Conservation (phyloP, 2,888 invertebrate genomes). For the Rhimphoctona megacephalus region DNA sequence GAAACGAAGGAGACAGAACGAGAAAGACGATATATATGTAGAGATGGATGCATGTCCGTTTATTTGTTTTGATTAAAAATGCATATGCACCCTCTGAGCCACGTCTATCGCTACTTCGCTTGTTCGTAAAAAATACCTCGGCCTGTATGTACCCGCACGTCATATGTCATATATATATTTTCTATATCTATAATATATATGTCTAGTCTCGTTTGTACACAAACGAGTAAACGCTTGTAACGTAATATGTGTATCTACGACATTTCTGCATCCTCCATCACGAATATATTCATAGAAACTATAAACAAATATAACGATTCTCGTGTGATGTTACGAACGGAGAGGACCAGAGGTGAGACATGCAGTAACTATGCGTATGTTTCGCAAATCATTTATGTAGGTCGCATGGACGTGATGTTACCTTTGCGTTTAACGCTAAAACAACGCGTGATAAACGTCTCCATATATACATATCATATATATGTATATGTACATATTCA, state of each 20-base stretch:
- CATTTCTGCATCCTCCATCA: conserved; percentile 20
- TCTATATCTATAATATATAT: conserved; percentile 7
- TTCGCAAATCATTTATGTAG: conserved; percentile 51
- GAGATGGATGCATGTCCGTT: conserved; percentile 57
- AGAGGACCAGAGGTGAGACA: background rate
- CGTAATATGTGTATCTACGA: conserved; percentile 40
- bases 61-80: conserved; percentile 68
- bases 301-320: background rate
- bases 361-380: conserved; percentile 23
- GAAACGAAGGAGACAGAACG: conserved; percentile 31
- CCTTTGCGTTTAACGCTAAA: conserved; percentile 36
- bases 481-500: background rate
- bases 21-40: conserved; percentile 9
- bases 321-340: conserved; percentile 14
- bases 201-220: background rate
- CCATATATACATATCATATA: background rate
- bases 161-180: conserved; percentile 5
- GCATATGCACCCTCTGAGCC: conserved; percentile 50
- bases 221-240: conserved; percentile 38
- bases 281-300: conserved; percentile 25
- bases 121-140: conserved; percentile 36
- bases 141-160: background rate
- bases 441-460: conserved; percentile 12
- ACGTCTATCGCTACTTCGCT: conserved; percentile 43
- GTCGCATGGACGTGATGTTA: conserved; percentile 31